Evolutionary conservation across 2,113 vertebrate species (phyloP).

Genomic region (Pungitius pungitius): DNA sequence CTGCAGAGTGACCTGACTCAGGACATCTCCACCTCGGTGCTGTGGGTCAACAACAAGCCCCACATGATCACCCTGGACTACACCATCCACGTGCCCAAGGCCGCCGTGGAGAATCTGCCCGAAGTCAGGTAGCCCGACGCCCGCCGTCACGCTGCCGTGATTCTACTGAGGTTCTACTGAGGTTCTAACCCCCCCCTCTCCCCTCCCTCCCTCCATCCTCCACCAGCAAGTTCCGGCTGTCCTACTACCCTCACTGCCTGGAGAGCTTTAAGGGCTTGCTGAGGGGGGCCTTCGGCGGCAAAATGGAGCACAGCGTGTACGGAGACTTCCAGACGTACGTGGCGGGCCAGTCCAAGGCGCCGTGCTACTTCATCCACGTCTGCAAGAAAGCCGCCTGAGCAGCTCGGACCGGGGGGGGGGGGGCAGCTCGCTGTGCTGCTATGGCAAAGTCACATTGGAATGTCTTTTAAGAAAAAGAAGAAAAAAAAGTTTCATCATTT

Average conservation of each 20-base stretch:
- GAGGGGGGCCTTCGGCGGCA: slow-evolving; percentile 84
- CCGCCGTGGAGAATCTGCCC: slow-evolving; percentile 55
- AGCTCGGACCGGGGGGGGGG: no score
- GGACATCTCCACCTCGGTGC: slow-evolving; percentile 93
- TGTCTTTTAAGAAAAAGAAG: slow-evolving; percentile 11
- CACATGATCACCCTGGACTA: slow-evolving; percentile 99
- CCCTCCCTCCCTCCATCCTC: no score
- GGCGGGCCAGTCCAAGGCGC: slow-evolving; percentile 78
- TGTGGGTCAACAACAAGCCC: slow-evolving; percentile 92
- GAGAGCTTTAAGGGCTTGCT: slow-evolving; percentile 88
- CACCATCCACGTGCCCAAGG: slow-evolving; percentile 86
- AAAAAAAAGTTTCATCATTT: background rate
- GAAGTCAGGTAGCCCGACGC: slow-evolving; percentile 86
- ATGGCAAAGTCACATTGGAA: background rate
- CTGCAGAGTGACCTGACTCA: slow-evolving; percentile 92
- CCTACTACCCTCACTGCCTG: slow-evolving; percentile 92
- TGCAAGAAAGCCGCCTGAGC: slow-evolving; percentile 87
- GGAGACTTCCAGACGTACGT: slow-evolving; percentile 91
- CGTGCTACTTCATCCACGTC: slow-evolving; percentile 98
- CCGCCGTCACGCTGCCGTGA: background rate
- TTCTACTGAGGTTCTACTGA: no score
- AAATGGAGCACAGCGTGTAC: slow-evolving; percentile 88
- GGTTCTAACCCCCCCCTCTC: slow-evolving; percentile 16
- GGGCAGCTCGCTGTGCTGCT: background rate
- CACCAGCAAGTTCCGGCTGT: slow-evolving; percentile 97